Evolutionary conservation across 2,888 invertebrate genomes (phyloP).

Genomic region (Pseudeuparius sepicola): DNA sequence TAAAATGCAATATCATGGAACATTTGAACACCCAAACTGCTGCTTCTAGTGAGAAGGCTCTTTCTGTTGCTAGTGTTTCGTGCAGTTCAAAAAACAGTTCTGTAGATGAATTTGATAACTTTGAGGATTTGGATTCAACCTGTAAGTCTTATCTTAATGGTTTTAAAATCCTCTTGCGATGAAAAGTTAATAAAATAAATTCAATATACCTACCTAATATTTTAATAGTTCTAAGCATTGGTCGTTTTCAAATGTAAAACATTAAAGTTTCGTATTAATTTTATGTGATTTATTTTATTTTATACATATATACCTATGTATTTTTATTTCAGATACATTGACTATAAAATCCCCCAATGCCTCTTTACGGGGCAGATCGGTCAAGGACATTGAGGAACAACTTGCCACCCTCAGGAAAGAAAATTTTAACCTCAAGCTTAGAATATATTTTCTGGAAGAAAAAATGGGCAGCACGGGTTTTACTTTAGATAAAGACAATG

Average conservation of each 20-base stretch:
- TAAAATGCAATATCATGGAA: conserved; percentile 29
- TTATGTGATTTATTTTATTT: no score
- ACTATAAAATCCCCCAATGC: conserved; percentile 32
- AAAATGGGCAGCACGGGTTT: conserved; percentile 60
- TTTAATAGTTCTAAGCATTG: no score
- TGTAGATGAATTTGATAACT: conserved; percentile 23
- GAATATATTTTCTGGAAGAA: conserved; percentile 87
- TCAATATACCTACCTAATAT: no score
- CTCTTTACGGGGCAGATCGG: conserved; percentile 46
- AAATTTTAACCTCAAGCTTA: conserved; percentile 83
- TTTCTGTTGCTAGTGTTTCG: conserved; percentile 20
- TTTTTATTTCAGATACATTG: conserved; percentile 28
- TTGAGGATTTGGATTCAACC: conserved; percentile 18
- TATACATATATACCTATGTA: conserved; percentile 4
- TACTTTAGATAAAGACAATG: conserved; percentile 53
- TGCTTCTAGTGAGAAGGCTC: conserved; percentile 16
- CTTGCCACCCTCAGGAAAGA: conserved; percentile 74
- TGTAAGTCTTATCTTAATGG: not conserved
- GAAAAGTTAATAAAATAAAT: no score
- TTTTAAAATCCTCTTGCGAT: no score
- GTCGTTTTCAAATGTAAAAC: no score
- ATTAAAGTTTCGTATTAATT: no score
- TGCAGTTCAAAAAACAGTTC: conserved; percentile 23
- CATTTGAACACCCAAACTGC: conserved; percentile 10
- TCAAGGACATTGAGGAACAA: conserved; percentile 87